Base-by-base conservation (phyloP, 2,888 invertebrate genomes). In the Zhuqinia jingwanae region DNA sequence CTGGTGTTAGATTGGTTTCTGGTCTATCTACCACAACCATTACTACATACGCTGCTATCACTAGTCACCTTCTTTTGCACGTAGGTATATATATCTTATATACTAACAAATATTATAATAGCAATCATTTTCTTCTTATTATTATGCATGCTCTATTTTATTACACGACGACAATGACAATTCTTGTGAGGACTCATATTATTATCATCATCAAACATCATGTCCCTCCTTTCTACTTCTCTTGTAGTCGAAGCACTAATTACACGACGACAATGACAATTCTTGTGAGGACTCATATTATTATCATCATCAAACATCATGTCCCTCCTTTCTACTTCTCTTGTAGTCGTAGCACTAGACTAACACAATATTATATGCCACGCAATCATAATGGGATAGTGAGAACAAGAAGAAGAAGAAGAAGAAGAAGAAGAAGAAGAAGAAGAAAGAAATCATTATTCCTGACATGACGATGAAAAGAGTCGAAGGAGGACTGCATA, bases 381-480 rank as follows among this genome's bases (percentile, higher is more conserved):
- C 42, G 68, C 42, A 68, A 50, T 63, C 53, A 79, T 79, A 82
- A 82, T 82, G 82, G 47, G 82, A 82, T 63, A 70, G 65, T 17
- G 11, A 11, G 8, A 5, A 53, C 22, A 53, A 63, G 68, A 56
- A 81, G 60, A 82, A 82, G 68, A 68, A 82, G 75, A 82, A 75
- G 75, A 82, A 53, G 42, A 53, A 63, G 68, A 56, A 81, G 60
- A 82, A 82, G 68, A 5, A 53, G 42, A 53, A 63, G 68, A 56
- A 81, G 60, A 82, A 82, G 68, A 68, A 82, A 82, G 75, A 75
- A 73, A 82, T 82, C 75, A 82, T 82, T 82, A 82, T 82, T 82
- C 82, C 60, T 82, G 73, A 75, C 82, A 82, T 56, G 75, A 58
- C 73, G 56, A 58, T 82, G 82, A 82, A 82, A 82, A 82, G 82